phyloP scores from a whole-genome alignment of 2,113 vertebrate species.

The Corydoras sp. region DNA sequence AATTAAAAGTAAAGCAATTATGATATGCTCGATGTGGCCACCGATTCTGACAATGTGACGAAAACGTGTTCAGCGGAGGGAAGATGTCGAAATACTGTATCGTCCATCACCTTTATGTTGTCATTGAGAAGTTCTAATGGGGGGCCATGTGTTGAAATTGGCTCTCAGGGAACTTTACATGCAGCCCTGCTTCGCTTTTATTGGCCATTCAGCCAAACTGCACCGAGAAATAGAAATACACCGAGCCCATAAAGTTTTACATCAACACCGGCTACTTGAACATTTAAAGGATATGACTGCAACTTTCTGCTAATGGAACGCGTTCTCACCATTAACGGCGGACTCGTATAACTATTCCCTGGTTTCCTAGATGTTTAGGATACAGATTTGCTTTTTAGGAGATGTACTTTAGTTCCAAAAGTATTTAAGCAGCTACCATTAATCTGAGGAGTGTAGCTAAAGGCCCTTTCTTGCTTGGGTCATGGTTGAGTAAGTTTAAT shows the following conservation, averaged over 20 bases:
- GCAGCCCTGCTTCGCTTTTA: neutral
- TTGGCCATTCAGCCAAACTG: constrained; percentile 10
- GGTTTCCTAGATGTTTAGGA: no score
- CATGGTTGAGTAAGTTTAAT: no score
- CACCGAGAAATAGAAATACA: neutral
- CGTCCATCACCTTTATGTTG: neutral
- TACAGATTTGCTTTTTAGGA: no score
- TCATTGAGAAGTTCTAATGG: constrained; percentile 12
- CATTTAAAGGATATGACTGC: neutral
- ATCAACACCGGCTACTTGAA: neutral
- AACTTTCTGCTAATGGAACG: neutral
- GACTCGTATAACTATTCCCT: neutral
- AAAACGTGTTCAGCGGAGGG: constrained; percentile 15
- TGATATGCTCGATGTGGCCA: neutral
- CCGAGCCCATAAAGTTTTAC: neutral
- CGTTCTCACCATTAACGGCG: neutral
- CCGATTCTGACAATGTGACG: constrained; percentile 23
- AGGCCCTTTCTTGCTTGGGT: no score
- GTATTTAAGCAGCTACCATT: no score
- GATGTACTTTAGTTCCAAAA: no score
- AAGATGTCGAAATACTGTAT: neutral
- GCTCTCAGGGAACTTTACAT: neutral
- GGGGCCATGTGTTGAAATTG: neutral
- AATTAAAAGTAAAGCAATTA: constrained; percentile 3
- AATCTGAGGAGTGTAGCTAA: no score